Conservation (phyloP, 35 echinoderm and acorn worm genomes). For the Heliocidaris erythrogramma region DNA sequence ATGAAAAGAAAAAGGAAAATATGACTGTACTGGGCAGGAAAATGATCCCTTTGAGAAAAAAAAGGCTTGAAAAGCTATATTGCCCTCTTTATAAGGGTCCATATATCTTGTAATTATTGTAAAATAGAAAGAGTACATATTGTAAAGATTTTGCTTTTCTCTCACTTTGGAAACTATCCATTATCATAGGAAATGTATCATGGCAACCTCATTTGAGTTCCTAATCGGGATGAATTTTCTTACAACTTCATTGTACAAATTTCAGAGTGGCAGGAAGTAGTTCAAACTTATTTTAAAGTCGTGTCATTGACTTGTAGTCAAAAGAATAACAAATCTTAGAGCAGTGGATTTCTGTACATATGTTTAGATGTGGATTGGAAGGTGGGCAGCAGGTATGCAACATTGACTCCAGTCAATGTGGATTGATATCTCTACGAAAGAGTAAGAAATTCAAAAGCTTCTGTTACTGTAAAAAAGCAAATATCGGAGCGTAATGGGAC, state of each 20-base stretch:
- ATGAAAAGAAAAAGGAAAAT: not conserved
- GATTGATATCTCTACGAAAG: not conserved
- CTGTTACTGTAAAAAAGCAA: not conserved
- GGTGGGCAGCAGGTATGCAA: not conserved
- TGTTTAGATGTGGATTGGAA: not conserved
- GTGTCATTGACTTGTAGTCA: not conserved
- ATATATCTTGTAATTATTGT: conserved; percentile 49
- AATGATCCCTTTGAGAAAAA: not conserved
- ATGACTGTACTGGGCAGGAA: not conserved
- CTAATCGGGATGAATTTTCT: not conserved
- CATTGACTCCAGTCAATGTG: not conserved
- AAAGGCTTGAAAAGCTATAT: not conserved
- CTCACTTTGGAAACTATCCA: not conserved
- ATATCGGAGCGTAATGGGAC: not conserved
- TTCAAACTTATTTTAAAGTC: too few species aligned
- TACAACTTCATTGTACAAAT: not conserved
- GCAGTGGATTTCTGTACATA: not conserved
- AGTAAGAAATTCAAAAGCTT: not conserved
- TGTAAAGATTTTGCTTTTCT: conserved; percentile 23
- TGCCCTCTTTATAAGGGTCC: not conserved
- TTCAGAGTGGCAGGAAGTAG: not conserved
- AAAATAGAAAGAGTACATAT: conserved; percentile 47
- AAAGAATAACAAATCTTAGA: not conserved
- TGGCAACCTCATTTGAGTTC: not conserved
- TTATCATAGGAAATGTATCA: not conserved